Base-by-base conservation (phyloP, 2,113 vertebrate genomes). In the Paradoxurus hermaphroditus region DNA sequence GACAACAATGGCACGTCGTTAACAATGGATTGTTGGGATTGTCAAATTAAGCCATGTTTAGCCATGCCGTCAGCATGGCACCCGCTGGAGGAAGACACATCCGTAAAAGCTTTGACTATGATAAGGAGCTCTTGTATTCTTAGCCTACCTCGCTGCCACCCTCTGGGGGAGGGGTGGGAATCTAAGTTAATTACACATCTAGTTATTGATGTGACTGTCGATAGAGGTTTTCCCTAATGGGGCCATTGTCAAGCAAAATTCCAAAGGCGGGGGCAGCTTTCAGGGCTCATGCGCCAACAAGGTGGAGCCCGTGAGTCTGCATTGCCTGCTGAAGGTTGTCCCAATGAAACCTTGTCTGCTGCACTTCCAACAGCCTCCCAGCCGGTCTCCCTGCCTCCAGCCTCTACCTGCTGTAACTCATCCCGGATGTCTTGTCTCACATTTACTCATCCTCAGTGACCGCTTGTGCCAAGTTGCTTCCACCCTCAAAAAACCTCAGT, bases 111-210 rank as follows among this genome's bases (percentile, higher is more conserved):
- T 75, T 93, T 87, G 90, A 96, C 95, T 56, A 49, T 59, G 95
- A 86, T 67, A 94, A 5, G 46, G 65, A 96, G 88, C 46, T 81
- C 81, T 56, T 21, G 15, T 9, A 67, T 92, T 96, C 93, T 92
- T 70, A 36, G 72, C 41, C 85, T 90, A 96, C 75, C 94, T 86
- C 13, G 59, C 29, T 44, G 63, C 6, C 4, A 4, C 81, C 82
- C 94, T 90, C 10, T 46, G 73, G 53, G 44, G 39, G 12, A 25
- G 46, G 83, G 83, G 21, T 3, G 13, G 63, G 86, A 67, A 36
- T 82, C n/a, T 83, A 81, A 95, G 96, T 98, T 98, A 83, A 95
- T 98, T 98, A 98, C 86, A 89, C 86, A 89, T 96, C 79, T 94
- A 86, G 77, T 93, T 97, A 97, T 95, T 75, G 96, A 86, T 65